A percentile compares a stretch with the other conserved stretches of the same genome.
Conservation (phyloP, 2,113 vertebrate genomes). For the Numida meleagris region DNA sequence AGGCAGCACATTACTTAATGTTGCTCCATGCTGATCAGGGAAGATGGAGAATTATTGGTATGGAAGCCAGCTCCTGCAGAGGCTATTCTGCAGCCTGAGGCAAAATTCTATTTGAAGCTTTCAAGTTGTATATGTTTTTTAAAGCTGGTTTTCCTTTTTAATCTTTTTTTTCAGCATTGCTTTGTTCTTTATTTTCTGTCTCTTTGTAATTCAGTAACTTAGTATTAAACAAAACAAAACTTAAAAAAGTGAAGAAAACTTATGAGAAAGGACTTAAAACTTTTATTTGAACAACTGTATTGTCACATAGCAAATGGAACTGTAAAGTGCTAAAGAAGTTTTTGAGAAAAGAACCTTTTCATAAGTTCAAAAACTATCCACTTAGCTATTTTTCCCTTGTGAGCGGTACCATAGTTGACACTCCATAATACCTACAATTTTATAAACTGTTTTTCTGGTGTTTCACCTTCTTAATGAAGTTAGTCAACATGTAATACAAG, state of each 20-base stretch:
- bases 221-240: not conserved
- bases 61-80: not conserved
- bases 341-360: not conserved
- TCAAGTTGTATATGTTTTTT: not conserved
- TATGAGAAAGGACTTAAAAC: not conserved
- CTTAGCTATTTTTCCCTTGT: not conserved
- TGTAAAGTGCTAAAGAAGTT: not conserved
- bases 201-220: not conserved
- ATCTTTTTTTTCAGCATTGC: not conserved
- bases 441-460: not conserved
- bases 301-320: not conserved
- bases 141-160: not conserved
- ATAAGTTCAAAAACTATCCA: not conserved
- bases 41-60: not conserved
- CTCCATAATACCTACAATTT: not conserved
- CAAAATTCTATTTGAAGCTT: conserved; percentile 11
- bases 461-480: not conserved
- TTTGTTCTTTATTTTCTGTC: not conserved
- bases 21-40: not conserved
- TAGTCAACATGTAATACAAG: not conserved
- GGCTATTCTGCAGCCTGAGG: not conserved
- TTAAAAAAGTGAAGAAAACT: not conserved
- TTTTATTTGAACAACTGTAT: not conserved
- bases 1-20: not conserved
- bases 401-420: not conserved